phyloP scores from a whole-genome alignment of 2,113 vertebrate species.

The Alosa alosa region DNA sequence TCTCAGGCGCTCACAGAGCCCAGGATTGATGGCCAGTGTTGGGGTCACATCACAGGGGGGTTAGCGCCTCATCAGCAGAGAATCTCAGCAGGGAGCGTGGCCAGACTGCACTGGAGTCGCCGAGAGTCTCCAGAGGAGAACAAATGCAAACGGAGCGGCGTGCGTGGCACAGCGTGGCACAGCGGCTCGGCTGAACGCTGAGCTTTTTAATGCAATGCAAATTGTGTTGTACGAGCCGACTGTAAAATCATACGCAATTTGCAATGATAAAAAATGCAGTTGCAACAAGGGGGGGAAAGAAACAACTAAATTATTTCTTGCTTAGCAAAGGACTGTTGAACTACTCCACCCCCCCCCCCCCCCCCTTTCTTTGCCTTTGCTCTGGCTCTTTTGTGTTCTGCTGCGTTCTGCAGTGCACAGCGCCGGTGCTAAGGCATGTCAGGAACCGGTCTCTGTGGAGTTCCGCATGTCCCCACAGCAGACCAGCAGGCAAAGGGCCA shows the following conservation, averaged over 20 bases:
- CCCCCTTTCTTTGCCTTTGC: not conserved
- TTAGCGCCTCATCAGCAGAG: not conserved
- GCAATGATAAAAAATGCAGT: not conserved
- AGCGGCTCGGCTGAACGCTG: not conserved
- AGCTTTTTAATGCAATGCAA: constrained; percentile 9
- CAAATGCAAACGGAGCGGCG: not conserved
- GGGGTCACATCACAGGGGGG: not conserved
- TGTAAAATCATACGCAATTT: not conserved
- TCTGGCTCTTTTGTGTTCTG: not conserved
- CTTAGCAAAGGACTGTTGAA: not conserved
- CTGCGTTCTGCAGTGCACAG: not conserved
- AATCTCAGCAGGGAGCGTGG: not conserved
- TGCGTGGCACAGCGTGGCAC: not conserved
- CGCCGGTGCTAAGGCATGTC: not conserved
- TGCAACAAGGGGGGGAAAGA: not conserved
- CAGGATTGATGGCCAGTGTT: not conserved
- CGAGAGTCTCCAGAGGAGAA: not conserved
- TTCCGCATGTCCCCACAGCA: not conserved
- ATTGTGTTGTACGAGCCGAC: not conserved
- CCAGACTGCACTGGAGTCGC: not conserved
- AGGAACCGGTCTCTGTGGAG: not conserved
- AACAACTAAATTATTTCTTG: not conserved
- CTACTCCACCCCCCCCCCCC: not conserved
- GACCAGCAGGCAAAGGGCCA: not conserved
- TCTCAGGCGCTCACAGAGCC: not conserved